Conservation (phyloP, 37 sponge, comb jelly and placozoan genomes). For the Haliclona indistincta region DNA sequence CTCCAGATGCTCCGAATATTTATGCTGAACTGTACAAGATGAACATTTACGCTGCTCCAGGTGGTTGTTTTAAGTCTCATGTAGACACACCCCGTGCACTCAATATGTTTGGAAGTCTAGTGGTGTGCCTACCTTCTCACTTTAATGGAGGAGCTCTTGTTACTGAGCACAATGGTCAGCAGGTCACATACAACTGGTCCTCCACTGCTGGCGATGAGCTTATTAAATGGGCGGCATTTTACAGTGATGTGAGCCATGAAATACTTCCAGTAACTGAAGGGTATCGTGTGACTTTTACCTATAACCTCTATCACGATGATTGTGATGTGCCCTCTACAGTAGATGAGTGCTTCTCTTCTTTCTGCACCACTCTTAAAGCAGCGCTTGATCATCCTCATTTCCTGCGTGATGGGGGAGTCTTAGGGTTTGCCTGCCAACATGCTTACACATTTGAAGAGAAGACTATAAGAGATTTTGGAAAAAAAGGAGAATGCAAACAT, state of each 20-base stretch:
- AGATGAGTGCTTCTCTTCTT: neutral
- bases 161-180: conserved; percentile 11
- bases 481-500: no score
- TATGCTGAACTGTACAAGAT: conserved; percentile 34
- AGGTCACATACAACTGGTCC: conserved; percentile 38
- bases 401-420: conserved; percentile 13
- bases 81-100: conserved; percentile 28
- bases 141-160: conserved; percentile 35
- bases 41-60: conserved; percentile 14
- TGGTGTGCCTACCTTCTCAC: conserved; percentile 29
- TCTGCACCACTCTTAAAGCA: neutral
- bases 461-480: no score
- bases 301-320: conserved; percentile 21
- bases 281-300: conserved; percentile 32
- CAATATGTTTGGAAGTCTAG: conserved; percentile 49
- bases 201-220: neutral
- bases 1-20: neutral
- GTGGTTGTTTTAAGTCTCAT: conserved; percentile 25
- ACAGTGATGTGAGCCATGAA: conserved; percentile 33
- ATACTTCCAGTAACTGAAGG: conserved; percentile 31
- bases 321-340: neutral
- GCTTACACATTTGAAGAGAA: neutral
- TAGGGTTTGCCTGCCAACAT: conserved; percentile 18
- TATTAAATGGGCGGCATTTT: conserved; percentile 27
- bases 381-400: conserved; percentile 18